phyloP scores from a whole-genome alignment of 2,888 invertebrate genomes.

The Orgyia antiqua region DNA sequence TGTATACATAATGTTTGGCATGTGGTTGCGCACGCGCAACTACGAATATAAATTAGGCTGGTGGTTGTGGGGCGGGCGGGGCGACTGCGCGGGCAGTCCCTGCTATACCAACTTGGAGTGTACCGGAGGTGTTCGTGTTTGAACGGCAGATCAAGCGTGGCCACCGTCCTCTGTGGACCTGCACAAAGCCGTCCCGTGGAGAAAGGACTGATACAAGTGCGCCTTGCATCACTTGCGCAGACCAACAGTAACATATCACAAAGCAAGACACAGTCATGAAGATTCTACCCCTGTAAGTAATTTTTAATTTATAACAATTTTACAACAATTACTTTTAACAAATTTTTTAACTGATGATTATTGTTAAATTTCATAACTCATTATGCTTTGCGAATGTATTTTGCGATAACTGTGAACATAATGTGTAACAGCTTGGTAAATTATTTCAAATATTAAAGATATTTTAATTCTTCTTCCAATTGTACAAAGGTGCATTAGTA shows the following conservation, averaged over 20 bases:
- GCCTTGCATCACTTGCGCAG: slow-evolving; percentile 33
- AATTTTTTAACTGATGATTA: no score
- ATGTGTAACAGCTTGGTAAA: no score
- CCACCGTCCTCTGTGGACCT: slow-evolving; percentile 64
- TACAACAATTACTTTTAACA: no score
- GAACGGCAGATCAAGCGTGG: slow-evolving; percentile 62
- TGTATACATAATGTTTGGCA: slow-evolving; percentile 44
- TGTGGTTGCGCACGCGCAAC: slow-evolving; percentile 37
- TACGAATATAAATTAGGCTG: slow-evolving; percentile 53
- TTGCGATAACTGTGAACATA: no score
- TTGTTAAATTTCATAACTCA: no score
- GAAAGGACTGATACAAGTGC: slow-evolving; percentile 52
- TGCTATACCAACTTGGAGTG: slow-evolving; percentile 32
- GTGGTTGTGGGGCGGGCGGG: slow-evolving; percentile 25
- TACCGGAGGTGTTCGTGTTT: slow-evolving; percentile 42
- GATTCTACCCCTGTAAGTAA: slow-evolving; percentile 64
- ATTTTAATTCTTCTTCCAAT: no score
- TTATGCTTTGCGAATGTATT: no score
- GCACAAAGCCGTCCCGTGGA: slow-evolving; percentile 49
- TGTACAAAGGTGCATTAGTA: no score
- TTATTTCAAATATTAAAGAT: no score
- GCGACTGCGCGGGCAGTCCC: slow-evolving; percentile 26
- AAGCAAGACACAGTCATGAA: slow-evolving; percentile 49
- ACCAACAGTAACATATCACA: slow-evolving; percentile 9
- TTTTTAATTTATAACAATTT: slow-evolving; percentile 3